Evolutionary conservation across 1,140 invertebrate species (phyloP).

Genomic region (Hermetia illucens): DNA sequence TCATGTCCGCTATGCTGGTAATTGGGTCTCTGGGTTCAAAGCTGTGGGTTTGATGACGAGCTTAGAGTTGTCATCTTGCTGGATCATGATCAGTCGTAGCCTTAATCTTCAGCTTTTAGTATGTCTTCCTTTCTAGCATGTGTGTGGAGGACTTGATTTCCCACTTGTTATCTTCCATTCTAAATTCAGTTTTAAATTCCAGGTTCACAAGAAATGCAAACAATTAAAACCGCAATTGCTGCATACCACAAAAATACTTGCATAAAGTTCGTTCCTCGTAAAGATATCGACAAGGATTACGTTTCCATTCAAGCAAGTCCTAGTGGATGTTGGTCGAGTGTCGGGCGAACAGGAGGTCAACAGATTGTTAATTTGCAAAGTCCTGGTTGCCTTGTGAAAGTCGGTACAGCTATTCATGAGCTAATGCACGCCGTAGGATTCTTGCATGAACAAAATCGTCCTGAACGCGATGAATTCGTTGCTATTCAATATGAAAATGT

Average conservation of each 20-base stretch:
- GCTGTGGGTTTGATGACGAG: too few species aligned
- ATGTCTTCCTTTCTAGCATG: too few species aligned
- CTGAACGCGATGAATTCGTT: constrained; percentile 63
- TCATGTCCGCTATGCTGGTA: too few species aligned
- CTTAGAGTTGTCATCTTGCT: too few species aligned
- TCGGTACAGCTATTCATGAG: constrained; percentile 66
- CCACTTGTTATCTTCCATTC: too few species aligned
- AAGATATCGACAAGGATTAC: constrained; percentile 43
- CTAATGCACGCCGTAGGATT: constrained; percentile 74
- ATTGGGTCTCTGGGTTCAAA: too few species aligned
- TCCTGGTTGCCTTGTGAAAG: constrained; percentile 53
- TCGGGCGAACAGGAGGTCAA: constrained; percentile 47
- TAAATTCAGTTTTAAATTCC: too few species aligned
- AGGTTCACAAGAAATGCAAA: too few species aligned
- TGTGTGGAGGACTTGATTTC: too few species aligned
- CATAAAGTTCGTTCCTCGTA: constrained; percentile 48
- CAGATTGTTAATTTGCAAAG: constrained; percentile 29
- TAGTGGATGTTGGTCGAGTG: constrained; percentile 67
- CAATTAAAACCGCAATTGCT: constrained; percentile 45
- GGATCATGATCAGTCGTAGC: too few species aligned
- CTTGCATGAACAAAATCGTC: constrained; percentile 71
- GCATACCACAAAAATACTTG: constrained; percentile 58
- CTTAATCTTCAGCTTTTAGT: too few species aligned
- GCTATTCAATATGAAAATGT: constrained; percentile 59
- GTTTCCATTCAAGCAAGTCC: constrained; percentile 46